Conservation (phyloP, 2,888 invertebrate species). For the Tipula confusa region DNA sequence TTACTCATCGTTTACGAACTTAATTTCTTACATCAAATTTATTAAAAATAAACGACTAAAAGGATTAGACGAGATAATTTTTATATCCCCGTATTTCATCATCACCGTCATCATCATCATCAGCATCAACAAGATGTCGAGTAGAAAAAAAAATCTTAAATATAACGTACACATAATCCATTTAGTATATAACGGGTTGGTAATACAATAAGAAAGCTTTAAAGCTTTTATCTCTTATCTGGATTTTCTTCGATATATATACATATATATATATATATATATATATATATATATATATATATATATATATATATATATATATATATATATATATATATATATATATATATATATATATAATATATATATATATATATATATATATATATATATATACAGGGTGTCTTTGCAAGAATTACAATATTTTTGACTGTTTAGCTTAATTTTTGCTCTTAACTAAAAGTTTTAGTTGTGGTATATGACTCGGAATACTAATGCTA, state of each 20-base stretch:
- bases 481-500: too few species aligned
- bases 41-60: background rate
- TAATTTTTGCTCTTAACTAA: too few species aligned
- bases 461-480: too few species aligned
- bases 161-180: background rate
- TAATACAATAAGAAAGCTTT: conserved; percentile 6
- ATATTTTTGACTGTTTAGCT: too few species aligned
- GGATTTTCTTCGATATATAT: background rate
- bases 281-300: too few species aligned
- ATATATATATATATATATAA: too few species aligned
- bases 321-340: too few species aligned
- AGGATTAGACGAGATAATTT: background rate
- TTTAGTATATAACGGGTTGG: background rate
- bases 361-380: too few species aligned
- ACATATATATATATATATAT: too few species aligned
- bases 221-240: background rate
- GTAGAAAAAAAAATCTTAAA: background rate
- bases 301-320: too few species aligned
- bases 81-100: background rate
- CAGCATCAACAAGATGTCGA: background rate
- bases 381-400: too few species aligned
- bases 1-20: background rate
- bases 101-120: background rate
- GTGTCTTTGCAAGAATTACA: too few species aligned
- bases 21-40: background rate